Evolutionary conservation across 2,888 invertebrate genomes (phyloP), one percentile per base, ranked within the genome.

Genomic region (Pterostichus madidus): DNA sequence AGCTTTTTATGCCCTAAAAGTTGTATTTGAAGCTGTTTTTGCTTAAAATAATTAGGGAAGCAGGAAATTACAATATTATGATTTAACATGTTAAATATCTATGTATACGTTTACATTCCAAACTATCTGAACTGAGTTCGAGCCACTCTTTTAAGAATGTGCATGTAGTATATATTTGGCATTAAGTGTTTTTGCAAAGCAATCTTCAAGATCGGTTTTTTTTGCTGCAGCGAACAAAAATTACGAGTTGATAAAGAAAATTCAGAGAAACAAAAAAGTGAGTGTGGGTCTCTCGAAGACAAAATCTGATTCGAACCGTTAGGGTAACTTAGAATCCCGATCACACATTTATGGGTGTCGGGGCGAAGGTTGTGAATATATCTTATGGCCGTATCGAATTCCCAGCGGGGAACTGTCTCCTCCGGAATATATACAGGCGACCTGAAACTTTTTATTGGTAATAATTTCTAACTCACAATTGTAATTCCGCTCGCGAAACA

Each of bases 381-480:
- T 82, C 81, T 82, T 82, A 82, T 52, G 61, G 76, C 44, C 81
- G 81, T 76, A 82, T 82, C 81, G 81, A 75, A 73, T 56, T 81
- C 81, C 81, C 81, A 73, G 73, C 73, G 59, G 75, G 81, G 61
- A 49, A 76, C 61, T 82, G 81, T 82, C 81, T 44, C 75, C 81
- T 17, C n/a, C 32, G 32, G 81, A 82, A 82, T 82, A 82, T 82
- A 82, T 82, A 82, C 81, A 75, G 64, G 80, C 80, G 80, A 82
- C 75, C 81, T 82, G 81, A 82, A 82, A 82, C 81, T 82, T 82
- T 82, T 82, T 82, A 82, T 82, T 82, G 81, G 49, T 76, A 82
- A 82, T 82, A 82, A 82, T 82, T 82, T 82, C 81, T 76, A 76
- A 82, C 81, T 52, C 75, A 76, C 59, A 76, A 76, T 82, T 76